Evolutionary conservation across 2,888 invertebrate genomes (phyloP).

Genomic region (Crossocerus cetratus): DNA sequence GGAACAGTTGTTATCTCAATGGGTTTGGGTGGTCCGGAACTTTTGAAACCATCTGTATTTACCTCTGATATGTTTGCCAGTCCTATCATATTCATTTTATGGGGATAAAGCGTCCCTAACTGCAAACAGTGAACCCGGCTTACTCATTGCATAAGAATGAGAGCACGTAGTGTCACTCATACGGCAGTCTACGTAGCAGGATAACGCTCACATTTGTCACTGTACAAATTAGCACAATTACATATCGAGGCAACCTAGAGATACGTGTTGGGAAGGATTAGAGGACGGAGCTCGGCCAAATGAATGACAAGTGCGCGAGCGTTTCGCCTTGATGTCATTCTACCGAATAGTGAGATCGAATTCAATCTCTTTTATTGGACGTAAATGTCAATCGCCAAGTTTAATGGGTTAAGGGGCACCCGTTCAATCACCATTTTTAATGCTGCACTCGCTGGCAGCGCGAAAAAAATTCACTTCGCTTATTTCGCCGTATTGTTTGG

Average conservation of each 20-base stretch:
- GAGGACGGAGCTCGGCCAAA: background rate
- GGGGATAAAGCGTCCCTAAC: background rate
- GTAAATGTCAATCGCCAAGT: too few species aligned
- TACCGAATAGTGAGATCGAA: too few species aligned
- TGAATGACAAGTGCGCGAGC: background rate
- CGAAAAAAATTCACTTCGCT: too few species aligned
- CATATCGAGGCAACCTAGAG: background rate
- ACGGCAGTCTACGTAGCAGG: background rate
- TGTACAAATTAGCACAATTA: conserved; percentile 6
- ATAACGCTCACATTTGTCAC: conserved; percentile 3
- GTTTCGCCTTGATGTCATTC: too few species aligned
- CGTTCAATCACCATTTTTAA: too few species aligned
- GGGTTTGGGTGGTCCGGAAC: too few species aligned
- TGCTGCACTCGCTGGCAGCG: too few species aligned
- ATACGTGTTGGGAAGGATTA: background rate
- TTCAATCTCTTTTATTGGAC: too few species aligned
- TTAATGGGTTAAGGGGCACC: too few species aligned
- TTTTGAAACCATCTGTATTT: too few species aligned
- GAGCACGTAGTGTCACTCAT: background rate
- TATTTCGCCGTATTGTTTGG: too few species aligned
- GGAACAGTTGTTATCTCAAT: too few species aligned
- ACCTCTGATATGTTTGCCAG: background rate
- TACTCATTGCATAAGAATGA: background rate
- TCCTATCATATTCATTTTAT: background rate
- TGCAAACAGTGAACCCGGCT: background rate